Evolutionary conservation across 2,888 invertebrate species (phyloP).

Genomic region (Busseola fusca): DNA sequence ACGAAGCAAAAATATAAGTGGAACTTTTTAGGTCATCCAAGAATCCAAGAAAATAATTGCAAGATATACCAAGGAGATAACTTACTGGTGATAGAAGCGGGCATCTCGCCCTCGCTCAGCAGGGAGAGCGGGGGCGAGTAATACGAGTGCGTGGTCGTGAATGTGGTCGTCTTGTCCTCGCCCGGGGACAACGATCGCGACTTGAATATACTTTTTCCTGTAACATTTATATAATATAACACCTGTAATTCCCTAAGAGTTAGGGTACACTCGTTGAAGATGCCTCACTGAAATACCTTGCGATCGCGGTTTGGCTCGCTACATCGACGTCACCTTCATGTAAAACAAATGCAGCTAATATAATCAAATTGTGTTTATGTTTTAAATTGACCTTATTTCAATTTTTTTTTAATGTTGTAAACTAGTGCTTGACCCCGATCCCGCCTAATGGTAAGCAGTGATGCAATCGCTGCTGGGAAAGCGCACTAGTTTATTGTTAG

Average conservation of each 20-base stretch:
- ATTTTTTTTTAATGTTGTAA: too few relatives aligned
- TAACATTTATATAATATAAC: not conserved
- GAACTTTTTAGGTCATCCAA: too few relatives aligned
- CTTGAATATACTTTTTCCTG: constrained; percentile 54
- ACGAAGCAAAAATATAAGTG: too few relatives aligned
- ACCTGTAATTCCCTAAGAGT: not conserved
- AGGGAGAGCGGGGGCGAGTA: constrained; percentile 58
- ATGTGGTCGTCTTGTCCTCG: constrained; percentile 65
- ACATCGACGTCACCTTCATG: not conserved
- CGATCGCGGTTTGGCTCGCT: not conserved
- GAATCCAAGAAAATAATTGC: not conserved
- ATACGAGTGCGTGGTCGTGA: constrained; percentile 58
- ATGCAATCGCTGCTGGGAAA: too few relatives aligned
- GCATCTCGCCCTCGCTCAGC: constrained; percentile 79
- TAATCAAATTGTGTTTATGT: too few relatives aligned
- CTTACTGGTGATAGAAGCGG: constrained; percentile 54
- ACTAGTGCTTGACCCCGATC: too few relatives aligned
- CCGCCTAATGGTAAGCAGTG: too few relatives aligned
- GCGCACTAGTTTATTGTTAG: too few relatives aligned
- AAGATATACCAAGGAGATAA: not conserved
- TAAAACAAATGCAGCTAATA: not conserved
- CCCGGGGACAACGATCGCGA: constrained; percentile 70
- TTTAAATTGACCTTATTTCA: too few relatives aligned
- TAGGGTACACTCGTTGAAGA: not conserved
- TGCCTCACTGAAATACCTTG: too few relatives aligned